A percentile compares a stretch with the other conserved stretches of the same genome.
Evolutionary conservation across 1,140 invertebrate species (phyloP).

Genomic region (Macrobrachium nipponense): DNA sequence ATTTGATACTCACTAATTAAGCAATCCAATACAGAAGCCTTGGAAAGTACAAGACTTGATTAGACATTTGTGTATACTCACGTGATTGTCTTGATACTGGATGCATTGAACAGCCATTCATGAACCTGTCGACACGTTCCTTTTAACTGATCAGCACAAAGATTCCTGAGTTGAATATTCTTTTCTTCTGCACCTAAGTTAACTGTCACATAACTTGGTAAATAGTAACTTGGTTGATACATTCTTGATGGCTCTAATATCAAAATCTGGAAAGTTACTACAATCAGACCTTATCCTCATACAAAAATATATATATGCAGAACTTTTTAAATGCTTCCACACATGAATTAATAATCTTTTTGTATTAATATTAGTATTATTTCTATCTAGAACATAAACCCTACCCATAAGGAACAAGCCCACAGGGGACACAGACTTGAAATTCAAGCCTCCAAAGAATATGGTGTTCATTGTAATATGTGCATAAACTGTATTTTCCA

Average conservation of each 20-base stretch:
- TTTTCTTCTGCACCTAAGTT: constrained; percentile 94
- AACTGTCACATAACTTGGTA: constrained; percentile 95
- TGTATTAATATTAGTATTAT: not conserved
- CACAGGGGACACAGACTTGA: too few species aligned
- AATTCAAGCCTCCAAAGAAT: too few species aligned
- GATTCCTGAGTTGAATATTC: constrained; percentile 87
- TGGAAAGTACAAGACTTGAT: not conserved
- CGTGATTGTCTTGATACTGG: constrained; percentile 92
- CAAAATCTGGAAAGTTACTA: constrained; percentile 75
- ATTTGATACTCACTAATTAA: not conserved
- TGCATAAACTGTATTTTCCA: too few species aligned
- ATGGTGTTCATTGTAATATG: too few species aligned
- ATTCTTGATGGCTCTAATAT: constrained; percentile 94
- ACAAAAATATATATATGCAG: not conserved
- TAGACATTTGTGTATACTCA: constrained; percentile 64
- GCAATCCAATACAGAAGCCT: not conserved
- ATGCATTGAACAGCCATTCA: constrained; percentile 92
- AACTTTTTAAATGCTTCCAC: not conserved
- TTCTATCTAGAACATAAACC: too few species aligned
- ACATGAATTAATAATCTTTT: not conserved
- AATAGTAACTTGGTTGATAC: constrained; percentile 92
- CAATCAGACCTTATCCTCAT: not conserved
- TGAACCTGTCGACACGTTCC: constrained; percentile 79
- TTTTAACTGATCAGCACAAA: constrained; percentile 82
- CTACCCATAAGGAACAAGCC: too few species aligned